Base-by-base conservation (phyloP, 92 coral and sea anemone species). In the Metridium senile region DNA sequence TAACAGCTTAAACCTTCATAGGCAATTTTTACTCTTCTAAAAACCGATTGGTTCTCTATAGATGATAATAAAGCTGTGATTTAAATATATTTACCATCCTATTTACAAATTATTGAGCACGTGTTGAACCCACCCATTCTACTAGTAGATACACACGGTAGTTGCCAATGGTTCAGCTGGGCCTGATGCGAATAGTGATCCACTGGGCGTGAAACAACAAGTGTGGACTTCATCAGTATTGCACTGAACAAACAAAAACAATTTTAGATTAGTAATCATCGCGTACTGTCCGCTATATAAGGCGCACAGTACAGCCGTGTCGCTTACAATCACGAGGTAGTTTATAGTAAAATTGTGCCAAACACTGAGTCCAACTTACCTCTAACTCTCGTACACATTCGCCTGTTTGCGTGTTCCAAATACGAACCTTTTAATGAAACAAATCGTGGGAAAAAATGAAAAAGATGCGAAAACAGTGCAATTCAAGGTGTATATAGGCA, bases 191-290 rank as follows among this genome's bases (percentile, higher is more conserved):
- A 87, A 86, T 51, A 96, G 72, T n/a, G 97, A 85, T 18, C 99
- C 99, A 83, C 66, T 86, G 1, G 97, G 82, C 13, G 97, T 92
- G 79, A 96, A 96, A 74, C 97, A 89, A 69, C 99, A 96, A 9
- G 93, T 89, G 69, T 96, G 97, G 54, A 96, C 93, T 43, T 92
- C 99, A 74, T 96, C 99, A 26, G 99, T 96, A 34, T 92, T 83
- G 76, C 97, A 93, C 99, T 96, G 78, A 76, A 26, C 21, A 26
- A 74, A 75, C 32, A 26, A 8, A 58, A 35, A 23, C 46, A 51
- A 29, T 28, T 54, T 34, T 29, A 34, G 20, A 11, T 29, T 33
- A 4, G 71, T 9, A 16, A 0, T 26, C 17, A 62, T 62, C 11
- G 33, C 27, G 67, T 0, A 62, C 11, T 47, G 19, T 9, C 10